Conservation (phyloP, 2,888 invertebrate species). For the Chloroclysta siterata region DNA sequence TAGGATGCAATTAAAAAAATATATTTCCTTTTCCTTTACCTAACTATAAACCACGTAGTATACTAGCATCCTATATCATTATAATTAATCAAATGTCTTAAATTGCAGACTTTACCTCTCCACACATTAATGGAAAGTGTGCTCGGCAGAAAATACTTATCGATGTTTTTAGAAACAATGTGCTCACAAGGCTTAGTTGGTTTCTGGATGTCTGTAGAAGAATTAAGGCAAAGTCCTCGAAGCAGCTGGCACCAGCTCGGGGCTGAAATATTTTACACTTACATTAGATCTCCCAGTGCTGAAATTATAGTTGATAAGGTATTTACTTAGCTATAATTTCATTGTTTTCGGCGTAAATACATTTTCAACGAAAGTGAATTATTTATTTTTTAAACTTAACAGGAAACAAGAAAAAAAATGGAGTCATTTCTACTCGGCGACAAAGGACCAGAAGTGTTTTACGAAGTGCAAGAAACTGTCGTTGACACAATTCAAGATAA, state of each 20-base stretch:
- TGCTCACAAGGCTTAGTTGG: conserved; percentile 94
- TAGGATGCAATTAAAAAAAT: conserved; percentile 17
- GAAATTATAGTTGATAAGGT: conserved; percentile 93
- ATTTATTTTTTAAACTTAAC: conserved; percentile 38
- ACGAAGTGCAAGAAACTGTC: conserved; percentile 93
- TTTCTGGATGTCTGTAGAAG: conserved; percentile 94
- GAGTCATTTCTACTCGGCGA: conserved; percentile 95
- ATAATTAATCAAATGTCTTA: not conserved
- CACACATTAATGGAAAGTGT: conserved; percentile 91
- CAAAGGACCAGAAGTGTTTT: conserved; percentile 94
- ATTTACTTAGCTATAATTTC: conserved; percentile 11
- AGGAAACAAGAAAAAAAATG: conserved; percentile 91
- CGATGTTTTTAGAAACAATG: conserved; percentile 92
- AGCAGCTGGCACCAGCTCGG: conserved; percentile 93
- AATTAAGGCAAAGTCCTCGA: conserved; percentile 90
- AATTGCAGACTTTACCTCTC: conserved; percentile 87
- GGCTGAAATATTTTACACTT: conserved; percentile 96
- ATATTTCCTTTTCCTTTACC: too few relatives aligned
- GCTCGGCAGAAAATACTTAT: conserved; percentile 91
- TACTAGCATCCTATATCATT: too few relatives aligned
- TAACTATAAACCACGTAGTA: too few relatives aligned
- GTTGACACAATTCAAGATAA: conserved; percentile 92
- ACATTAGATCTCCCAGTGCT: conserved; percentile 91
- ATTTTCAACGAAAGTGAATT: too few relatives aligned
- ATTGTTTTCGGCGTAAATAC: not conserved